phyloP scores from a whole-genome alignment of 2,888 invertebrate species.

The Entomobrya multifasciata region DNA sequence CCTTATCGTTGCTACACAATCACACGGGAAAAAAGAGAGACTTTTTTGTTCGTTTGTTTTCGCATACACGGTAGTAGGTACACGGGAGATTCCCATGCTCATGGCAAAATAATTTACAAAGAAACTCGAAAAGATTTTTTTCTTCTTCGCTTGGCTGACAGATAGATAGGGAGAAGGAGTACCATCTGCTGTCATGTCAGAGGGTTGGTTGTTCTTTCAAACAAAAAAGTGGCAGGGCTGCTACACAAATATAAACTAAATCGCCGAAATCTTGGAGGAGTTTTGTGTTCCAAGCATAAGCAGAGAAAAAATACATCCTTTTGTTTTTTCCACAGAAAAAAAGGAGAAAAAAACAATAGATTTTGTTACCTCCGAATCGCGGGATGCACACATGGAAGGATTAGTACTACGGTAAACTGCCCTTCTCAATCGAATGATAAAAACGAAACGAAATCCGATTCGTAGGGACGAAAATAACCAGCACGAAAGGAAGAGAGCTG shows the following conservation, averaged over 20 bases:
- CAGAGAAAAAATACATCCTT: not conserved
- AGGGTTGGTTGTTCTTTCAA: not conserved
- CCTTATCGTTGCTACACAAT: not conserved
- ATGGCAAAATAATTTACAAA: not conserved
- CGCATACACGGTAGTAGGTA: not conserved
- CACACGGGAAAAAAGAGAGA: not conserved
- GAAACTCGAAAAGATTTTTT: not conserved
- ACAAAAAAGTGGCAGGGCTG: not conserved
- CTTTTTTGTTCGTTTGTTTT: not conserved
- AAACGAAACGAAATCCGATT: not conserved
- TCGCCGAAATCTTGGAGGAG: not conserved
- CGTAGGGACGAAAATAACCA: not conserved
- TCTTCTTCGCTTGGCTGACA: not conserved
- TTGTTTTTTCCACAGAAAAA: not conserved
- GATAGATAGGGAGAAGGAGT: not conserved
- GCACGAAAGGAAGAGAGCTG: not conserved
- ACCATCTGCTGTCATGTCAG: constrained; percentile 42
- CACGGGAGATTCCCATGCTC: not conserved
- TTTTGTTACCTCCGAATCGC: too few relatives aligned
- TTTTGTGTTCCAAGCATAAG: not conserved
- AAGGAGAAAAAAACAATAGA: not conserved
- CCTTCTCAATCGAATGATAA: not conserved
- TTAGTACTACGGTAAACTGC: constrained; percentile 14
- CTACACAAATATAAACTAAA: not conserved
- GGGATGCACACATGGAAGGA: not conserved